phyloP scores from a whole-genome alignment of 2,113 vertebrate species.

The Ciconia boyciana region DNA sequence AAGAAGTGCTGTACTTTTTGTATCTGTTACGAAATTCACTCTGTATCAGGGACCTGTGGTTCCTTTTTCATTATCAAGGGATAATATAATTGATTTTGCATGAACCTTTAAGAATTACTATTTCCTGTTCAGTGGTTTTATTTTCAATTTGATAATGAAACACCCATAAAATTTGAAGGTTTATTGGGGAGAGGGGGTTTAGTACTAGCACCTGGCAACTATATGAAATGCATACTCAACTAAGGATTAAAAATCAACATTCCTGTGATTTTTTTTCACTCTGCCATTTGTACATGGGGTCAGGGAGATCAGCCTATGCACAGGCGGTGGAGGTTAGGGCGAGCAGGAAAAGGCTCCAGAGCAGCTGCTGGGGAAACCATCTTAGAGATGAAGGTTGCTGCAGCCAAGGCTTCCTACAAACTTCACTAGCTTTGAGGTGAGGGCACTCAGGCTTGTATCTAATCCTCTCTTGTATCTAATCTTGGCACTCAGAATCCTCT shows the following conservation, averaged over 20 bases:
- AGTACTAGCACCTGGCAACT: conserved; percentile 34
- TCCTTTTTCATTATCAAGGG: conserved; percentile 13
- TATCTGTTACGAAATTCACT: not conserved
- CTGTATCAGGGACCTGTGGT: not conserved
- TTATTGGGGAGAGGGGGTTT: not conserved
- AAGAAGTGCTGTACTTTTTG: not conserved
- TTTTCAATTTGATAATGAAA: conserved; percentile 46
- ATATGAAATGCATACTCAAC: not conserved
- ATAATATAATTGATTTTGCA: conserved; percentile 6
- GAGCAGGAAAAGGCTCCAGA: not conserved
- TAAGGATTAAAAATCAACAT: conserved; percentile 20
- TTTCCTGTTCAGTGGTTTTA: conserved; percentile 31
- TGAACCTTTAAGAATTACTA: not conserved
- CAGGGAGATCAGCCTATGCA: not conserved
- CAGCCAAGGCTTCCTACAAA: not conserved
- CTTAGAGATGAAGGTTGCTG: not conserved
- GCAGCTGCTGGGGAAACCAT: not conserved
- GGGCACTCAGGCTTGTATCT: not conserved
- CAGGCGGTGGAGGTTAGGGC: not conserved
- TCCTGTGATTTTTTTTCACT: not conserved
- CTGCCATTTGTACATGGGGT: not conserved
- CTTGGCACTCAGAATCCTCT: not conserved
- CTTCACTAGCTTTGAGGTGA: not conserved
- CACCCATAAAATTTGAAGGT: conserved; percentile 31
- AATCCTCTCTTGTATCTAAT: not conserved